phyloP scores from a whole-genome alignment of 2,113 vertebrate species.

The Sturnira hondurensis region DNA sequence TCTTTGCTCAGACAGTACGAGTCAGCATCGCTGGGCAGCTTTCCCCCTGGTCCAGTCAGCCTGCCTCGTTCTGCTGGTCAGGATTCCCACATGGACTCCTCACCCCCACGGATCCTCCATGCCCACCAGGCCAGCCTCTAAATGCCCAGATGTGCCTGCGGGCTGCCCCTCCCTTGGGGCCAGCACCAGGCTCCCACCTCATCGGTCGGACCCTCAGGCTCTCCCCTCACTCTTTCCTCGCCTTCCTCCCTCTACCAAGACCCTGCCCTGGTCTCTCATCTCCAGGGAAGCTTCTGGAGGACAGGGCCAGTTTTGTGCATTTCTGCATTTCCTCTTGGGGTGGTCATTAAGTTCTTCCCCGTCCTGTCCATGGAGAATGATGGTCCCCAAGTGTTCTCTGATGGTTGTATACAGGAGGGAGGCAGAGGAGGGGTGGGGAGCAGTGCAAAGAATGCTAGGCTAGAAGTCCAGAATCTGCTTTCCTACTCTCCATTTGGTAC shows the following conservation, averaged over 20 bases:
- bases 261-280: background rate
- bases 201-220: background rate
- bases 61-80: background rate
- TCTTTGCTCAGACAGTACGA: background rate
- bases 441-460: background rate
- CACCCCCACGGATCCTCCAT: background rate
- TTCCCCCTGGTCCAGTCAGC: background rate
- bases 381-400: background rate
- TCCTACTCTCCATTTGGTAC: background rate
- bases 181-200: background rate
- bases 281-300: background rate
- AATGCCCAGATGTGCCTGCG: background rate
- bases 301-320: background rate
- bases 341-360: background rate
- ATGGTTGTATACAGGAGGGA: background rate
- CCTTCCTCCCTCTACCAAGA: background rate
- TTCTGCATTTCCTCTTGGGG: background rate
- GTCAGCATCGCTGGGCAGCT: background rate
- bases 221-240: background rate
- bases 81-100: background rate
- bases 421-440: no score
- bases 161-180: background rate
- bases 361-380: background rate
- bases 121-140: background rate
- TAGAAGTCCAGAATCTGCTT: background rate